Conservation (phyloP, 1,140 invertebrate genomes). For the Drosophila biarmipes region DNA sequence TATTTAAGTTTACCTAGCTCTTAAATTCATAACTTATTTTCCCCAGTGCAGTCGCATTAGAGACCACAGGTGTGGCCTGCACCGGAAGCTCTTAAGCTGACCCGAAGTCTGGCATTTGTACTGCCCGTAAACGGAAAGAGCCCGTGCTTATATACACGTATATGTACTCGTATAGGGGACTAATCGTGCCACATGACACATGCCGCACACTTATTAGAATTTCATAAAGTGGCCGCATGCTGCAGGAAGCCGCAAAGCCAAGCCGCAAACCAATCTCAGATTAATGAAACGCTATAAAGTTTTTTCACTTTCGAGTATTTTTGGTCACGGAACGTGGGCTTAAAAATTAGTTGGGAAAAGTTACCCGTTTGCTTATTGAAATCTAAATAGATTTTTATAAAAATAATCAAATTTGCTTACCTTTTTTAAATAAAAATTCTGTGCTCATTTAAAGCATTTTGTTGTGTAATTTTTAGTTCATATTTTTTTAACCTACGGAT, state of each 20-base stretch:
- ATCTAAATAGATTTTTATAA: too few relatives aligned
- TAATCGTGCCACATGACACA: constrained; percentile 32
- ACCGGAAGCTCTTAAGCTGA: constrained; percentile 56
- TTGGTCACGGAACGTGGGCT: background rate
- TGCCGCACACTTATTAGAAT: constrained; percentile 59
- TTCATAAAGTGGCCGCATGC: constrained; percentile 54
- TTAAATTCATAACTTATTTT: background rate
- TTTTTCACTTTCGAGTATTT: background rate
- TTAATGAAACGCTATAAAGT: constrained; percentile 22
- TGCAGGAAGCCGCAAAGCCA: constrained; percentile 21
- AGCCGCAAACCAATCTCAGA: constrained; percentile 45
- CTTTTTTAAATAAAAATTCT: too few relatives aligned
- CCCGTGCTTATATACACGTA: background rate
- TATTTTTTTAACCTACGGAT: too few relatives aligned
- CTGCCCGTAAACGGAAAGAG: background rate
- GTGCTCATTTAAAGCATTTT: too few relatives aligned
- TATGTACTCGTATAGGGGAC: constrained; percentile 1
- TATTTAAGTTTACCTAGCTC: too few relatives aligned
- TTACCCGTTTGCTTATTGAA: too few relatives aligned
- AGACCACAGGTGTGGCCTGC: constrained; percentile 47
- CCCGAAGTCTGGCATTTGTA: constrained; percentile 13
- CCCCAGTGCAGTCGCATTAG: constrained; percentile 12
- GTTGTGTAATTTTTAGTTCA: too few relatives aligned
- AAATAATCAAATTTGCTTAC: too few relatives aligned
- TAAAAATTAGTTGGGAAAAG: background rate